Percentiles rank a stretch among this genome's conserved stretches.
Evolutionary conservation across 2,113 vertebrate genomes (phyloP).

Genomic region (Thunnus thynnus): DNA sequence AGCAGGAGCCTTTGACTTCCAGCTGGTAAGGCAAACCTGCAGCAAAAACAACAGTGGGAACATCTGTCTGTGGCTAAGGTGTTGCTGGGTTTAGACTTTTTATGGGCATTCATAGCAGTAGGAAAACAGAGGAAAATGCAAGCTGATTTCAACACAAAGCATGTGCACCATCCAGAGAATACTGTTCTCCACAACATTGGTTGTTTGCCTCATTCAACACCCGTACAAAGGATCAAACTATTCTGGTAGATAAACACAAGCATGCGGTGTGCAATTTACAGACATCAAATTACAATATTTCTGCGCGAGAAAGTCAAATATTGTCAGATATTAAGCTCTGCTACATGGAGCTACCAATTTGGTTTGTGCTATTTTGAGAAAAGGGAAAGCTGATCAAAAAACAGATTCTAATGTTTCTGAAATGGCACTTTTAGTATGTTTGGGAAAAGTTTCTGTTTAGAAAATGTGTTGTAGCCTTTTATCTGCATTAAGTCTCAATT

Average conservation of each 20-base stretch:
- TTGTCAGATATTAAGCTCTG: not conserved
- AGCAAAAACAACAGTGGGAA: conserved; percentile 43
- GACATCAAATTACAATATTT: not conserved
- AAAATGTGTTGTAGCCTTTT: not conserved
- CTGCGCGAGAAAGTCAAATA: not conserved
- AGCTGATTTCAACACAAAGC: conserved; percentile 35
- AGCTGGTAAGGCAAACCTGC: conserved; percentile 55
- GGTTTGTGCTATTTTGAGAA: not conserved
- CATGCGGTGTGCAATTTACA: conserved; percentile 21
- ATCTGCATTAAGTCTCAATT: not conserved
- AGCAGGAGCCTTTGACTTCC: conserved; percentile 50
- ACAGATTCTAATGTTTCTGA: not conserved
- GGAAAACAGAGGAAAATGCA: conserved; percentile 20
- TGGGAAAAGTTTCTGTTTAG: not conserved
- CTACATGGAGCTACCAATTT: not conserved
- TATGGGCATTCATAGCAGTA: conserved; percentile 16
- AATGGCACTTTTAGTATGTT: not conserved
- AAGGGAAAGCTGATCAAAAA: not conserved
- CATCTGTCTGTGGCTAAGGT: conserved; percentile 60
- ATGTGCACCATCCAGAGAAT: conserved; percentile 12
- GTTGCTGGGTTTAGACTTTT: conserved; percentile 24
- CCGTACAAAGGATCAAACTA: conserved; percentile 14
- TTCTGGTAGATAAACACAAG: not conserved
- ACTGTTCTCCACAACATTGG: not conserved
- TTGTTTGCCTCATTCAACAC: conserved; percentile 22